Evolutionary conservation across 2,113 vertebrate genomes (phyloP).

Genomic region (Eubucco bourcierii): DNA sequence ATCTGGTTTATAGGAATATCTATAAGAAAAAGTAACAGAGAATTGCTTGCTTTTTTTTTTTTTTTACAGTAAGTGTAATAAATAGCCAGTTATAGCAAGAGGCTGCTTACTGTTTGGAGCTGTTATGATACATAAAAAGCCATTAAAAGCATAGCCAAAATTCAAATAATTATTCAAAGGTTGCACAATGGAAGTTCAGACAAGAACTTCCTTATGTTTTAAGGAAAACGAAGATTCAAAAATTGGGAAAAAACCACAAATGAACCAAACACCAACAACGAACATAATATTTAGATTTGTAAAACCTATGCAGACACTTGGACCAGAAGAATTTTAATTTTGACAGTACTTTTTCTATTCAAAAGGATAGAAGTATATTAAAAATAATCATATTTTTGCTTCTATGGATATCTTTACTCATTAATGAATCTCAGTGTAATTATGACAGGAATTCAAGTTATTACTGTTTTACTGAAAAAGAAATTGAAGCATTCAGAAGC

Average conservation of each 20-base stretch:
- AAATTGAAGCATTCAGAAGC: not conserved
- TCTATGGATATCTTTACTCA: not conserved
- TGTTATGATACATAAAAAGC: not conserved
- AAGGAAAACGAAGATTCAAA: constrained; percentile 2
- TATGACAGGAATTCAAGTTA: not conserved
- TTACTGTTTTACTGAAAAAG: not conserved
- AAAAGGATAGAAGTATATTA: not conserved
- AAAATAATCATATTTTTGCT: not conserved
- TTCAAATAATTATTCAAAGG: not conserved
- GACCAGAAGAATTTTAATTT: not conserved
- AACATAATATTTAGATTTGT: not conserved
- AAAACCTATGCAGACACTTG: not conserved
- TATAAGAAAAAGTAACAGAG: constrained; percentile 28
- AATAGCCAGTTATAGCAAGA: constrained; percentile 11
- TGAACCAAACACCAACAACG: too few relatives aligned
- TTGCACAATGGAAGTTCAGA: not conserved
- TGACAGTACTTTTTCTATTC: not conserved
- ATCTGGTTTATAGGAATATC: constrained; percentile 62
- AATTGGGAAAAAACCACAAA: not conserved
- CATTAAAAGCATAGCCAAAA: not conserved
- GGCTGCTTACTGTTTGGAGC: constrained; percentile 41
- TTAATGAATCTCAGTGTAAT: not conserved
- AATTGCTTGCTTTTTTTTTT: not conserved
- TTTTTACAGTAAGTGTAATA: constrained; percentile 23
- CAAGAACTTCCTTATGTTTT: not conserved